phyloP scores from a whole-genome alignment of 2,113 vertebrate genomes.

The Emydura subglobosa region DNA sequence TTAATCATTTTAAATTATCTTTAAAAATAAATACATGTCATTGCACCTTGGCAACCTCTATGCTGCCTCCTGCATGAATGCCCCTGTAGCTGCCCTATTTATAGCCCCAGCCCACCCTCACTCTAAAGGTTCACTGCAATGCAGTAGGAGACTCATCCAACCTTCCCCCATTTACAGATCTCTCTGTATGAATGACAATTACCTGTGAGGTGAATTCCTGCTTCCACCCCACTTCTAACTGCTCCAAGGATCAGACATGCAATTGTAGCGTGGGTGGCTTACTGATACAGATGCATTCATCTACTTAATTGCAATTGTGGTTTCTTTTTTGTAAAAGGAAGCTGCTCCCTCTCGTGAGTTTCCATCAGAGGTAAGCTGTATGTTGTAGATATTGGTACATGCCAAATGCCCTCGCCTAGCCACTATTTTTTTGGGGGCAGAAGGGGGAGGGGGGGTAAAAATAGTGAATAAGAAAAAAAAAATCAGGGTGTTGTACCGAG shows the following conservation, averaged over 20 bases:
- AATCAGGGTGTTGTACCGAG: background rate
- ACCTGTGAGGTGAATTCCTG: background rate
- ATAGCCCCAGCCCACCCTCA: background rate
- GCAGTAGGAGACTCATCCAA: background rate
- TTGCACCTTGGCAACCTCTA: background rate
- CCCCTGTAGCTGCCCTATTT: fast-evolving
- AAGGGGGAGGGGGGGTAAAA: background rate
- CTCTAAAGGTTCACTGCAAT: background rate
- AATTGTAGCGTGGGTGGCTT: background rate
- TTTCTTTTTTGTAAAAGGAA: background rate
- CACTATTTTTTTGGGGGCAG: background rate
- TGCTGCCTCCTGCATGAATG: background rate
- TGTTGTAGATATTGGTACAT: background rate
- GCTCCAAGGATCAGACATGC: background rate
- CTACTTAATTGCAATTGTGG: background rate
- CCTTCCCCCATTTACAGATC: background rate
- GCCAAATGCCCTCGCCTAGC: background rate
- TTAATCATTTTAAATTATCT: background rate
- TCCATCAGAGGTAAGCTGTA: background rate
- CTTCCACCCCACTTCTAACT: background rate
- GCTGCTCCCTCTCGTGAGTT: background rate
- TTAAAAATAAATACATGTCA: background rate
- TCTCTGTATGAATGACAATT: background rate
- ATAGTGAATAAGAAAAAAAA: background rate
- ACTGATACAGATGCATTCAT: background rate